A percentile compares a stretch with the other conserved stretches of the same genome.
Conservation (phyloP, 2,797 vertebrate species). For the Pampus argenteus region DNA sequence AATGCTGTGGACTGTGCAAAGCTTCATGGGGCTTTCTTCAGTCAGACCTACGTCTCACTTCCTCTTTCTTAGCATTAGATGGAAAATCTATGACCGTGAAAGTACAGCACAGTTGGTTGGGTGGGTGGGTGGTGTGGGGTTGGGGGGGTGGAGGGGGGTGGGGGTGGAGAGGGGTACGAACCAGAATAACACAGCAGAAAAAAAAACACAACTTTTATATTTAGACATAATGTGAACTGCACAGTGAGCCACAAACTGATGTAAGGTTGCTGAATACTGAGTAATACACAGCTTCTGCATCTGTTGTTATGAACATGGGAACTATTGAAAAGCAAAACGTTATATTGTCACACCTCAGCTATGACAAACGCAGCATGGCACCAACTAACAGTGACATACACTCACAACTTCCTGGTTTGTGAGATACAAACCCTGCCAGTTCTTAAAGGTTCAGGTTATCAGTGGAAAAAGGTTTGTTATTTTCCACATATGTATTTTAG, state of each 20-base stretch:
- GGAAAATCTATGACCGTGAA: constrained; percentile 51
- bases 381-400: too few species aligned
- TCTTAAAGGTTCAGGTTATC: not conserved
- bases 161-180: not conserved
- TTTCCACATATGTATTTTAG: too few species aligned
- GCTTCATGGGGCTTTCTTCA: constrained; percentile 43
- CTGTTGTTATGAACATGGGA: not conserved
- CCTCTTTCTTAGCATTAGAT: constrained; percentile 57
- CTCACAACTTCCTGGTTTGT: too few species aligned
- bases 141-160: too few species aligned
- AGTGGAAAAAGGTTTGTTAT: too few species aligned
- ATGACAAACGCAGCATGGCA: too few species aligned
- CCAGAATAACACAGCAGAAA: constrained; percentile 24
- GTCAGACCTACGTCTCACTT: constrained; percentile 57
- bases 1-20: not conserved
- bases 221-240: constrained; percentile 2
- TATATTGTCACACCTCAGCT: not conserved
- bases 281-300: rapidly evolving
- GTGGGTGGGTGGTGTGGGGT: too few species aligned
- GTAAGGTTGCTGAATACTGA: not conserved
- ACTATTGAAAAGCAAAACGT: not conserved
- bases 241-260: not conserved
- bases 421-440: too few species aligned
- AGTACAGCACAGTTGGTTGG: too few species aligned
- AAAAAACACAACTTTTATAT: not conserved